These are phyloP conservation scores for Callaeas wilsoni DNA, from an alignment of 2,113 vertebrate genomes.

Conservation along the genomic window DNA sequence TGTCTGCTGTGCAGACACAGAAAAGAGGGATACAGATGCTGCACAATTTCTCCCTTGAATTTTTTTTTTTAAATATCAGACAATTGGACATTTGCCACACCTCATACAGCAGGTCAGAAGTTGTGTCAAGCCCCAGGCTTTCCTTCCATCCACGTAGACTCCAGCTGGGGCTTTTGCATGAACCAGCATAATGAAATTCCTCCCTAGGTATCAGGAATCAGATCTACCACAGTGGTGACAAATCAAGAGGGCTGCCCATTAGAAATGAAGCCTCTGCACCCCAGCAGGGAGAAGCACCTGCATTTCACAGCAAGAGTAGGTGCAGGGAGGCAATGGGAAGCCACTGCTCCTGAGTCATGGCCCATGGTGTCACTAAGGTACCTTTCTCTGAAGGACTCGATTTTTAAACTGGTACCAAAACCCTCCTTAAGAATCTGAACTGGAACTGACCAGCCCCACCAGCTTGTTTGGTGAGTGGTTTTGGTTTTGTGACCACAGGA, in stretches of 20 bases:
- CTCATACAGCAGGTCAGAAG: neutral
- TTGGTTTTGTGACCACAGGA: neutral
- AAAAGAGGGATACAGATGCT: neutral
- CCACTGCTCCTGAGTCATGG: too few relatives aligned
- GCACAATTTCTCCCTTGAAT: neutral
- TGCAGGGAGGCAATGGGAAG: too few relatives aligned
- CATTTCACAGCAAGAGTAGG: too few relatives aligned
- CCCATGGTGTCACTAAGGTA: too few relatives aligned
- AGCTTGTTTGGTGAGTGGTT: neutral
- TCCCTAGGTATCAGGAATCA: rapidly evolving
- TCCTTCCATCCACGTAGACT: neutral
- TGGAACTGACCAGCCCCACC: neutral
- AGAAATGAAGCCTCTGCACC: neutral
- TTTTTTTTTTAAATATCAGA: neutral
- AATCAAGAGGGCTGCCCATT: neutral
- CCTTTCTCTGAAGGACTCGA: rapidly evolving
- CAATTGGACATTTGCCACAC: neutral
- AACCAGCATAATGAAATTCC: neutral
- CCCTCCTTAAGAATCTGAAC: neutral
- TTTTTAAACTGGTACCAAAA: neutral
- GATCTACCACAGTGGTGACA: neutral
- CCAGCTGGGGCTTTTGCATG: neutral
- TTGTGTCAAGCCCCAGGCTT: neutral
- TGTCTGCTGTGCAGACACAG: neutral
- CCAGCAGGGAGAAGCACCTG: too few relatives aligned